phyloP scores from a whole-genome alignment of 2,113 vertebrate species.

The Ciconia boyciana region DNA sequence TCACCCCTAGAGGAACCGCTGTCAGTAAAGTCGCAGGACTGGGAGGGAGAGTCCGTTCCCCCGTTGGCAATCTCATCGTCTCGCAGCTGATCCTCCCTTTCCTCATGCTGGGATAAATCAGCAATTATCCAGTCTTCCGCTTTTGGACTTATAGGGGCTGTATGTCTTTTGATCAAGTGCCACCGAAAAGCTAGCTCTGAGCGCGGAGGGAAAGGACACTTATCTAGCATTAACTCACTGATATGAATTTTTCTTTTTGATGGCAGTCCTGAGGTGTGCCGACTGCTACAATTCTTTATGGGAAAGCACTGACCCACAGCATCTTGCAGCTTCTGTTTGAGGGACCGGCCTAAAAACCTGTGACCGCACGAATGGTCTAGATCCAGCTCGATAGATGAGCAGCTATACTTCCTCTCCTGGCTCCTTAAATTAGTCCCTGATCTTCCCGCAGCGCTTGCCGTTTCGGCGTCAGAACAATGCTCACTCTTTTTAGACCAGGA shows the following conservation, averaged over 20 bases:
- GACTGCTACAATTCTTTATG: constrained; percentile 83
- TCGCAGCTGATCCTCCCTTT: constrained; percentile 53
- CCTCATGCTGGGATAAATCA: constrained; percentile 63
- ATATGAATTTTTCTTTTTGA: constrained; percentile 95
- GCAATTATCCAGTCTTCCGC: constrained; percentile 72
- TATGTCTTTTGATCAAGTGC: constrained; percentile 92
- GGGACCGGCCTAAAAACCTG: constrained; percentile 85
- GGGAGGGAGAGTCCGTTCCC: constrained; percentile 57
- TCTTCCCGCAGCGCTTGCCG: constrained; percentile 55
- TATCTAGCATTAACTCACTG: constrained; percentile 94
- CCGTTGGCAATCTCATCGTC: constrained; percentile 31
- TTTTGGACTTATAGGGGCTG: constrained; percentile 66
- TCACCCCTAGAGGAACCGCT: constrained; percentile 20
- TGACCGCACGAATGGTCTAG: constrained; percentile 81
- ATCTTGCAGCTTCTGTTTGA: constrained; percentile 95
- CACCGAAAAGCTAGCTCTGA: constrained; percentile 92
- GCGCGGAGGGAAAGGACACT: constrained; percentile 91
- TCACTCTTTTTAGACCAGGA: constrained; percentile 81
- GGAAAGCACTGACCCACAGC: constrained; percentile 95
- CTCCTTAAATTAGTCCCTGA: constrained; percentile 72
- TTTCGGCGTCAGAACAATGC: constrained; percentile 71
- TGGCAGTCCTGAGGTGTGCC: constrained; percentile 81
- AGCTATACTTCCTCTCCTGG: constrained; percentile 89
- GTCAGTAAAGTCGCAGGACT: constrained; percentile 48
- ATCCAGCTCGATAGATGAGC: constrained; percentile 79